phyloP scores from a whole-genome alignment of 2,113 vertebrate species.

The Anoura caudifer region DNA sequence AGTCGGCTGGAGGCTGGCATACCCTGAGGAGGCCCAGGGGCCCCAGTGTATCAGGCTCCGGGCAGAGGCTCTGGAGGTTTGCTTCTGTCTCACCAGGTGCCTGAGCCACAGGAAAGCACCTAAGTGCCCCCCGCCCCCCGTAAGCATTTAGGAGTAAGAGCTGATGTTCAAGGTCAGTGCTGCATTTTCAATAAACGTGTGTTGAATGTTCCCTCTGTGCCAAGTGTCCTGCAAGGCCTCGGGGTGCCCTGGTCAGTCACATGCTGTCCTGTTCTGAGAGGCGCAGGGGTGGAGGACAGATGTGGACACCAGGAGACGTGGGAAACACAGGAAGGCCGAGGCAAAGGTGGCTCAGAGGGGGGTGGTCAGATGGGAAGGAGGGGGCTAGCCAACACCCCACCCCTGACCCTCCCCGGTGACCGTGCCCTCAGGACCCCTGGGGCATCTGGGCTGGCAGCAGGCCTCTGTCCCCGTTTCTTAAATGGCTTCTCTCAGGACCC shows the following conservation, averaged over 20 bases:
- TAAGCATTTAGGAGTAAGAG: background rate
- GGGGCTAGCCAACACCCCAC: background rate
- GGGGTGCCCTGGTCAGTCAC: background rate
- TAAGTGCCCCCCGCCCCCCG: background rate
- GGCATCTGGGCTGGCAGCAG: background rate
- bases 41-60: background rate
- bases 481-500: background rate
- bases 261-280: background rate
- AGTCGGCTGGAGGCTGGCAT: background rate
- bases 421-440: no score
- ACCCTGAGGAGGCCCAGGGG: background rate
- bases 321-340: background rate
- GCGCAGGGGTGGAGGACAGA: background rate
- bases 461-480: no score
- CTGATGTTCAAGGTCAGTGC: accelerated
- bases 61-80: background rate
- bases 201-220: background rate
- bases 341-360: background rate
- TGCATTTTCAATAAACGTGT: background rate
- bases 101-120: background rate
- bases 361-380: background rate
- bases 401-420: accelerated
- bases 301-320: background rate
- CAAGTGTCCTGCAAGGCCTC: background rate
- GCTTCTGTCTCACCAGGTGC: background rate